Base-by-base conservation (phyloP, 2,888 invertebrate species). In the Onchidella celtica region DNA sequence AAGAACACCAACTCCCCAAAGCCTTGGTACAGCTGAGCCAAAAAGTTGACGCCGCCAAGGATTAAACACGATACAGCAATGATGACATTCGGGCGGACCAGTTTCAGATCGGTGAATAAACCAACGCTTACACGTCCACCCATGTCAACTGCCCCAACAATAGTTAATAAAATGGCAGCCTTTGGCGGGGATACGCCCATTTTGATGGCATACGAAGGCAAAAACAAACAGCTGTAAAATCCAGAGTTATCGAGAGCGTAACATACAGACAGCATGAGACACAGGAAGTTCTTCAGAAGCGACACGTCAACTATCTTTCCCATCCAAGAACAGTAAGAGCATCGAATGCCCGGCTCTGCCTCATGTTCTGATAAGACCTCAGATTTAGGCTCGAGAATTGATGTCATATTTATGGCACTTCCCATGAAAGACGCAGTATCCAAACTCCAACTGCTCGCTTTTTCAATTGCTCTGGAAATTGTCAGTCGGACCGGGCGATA, bases 21-120 rank as follows among this genome's bases (percentile, higher is more conserved):
- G 1, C 2, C 27, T 14, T 32, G 14, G 24, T 55, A 77, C 3
- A 77, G 57, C 24, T 14, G 32, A 17, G 57, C 24, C 55, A 77
- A 77, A 38, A 55, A 55, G 21, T 47, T 68, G 36, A 77, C 57
- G 4, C 40, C 66, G 6, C 77, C 77, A 0, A 77, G n/a, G 4
- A 2, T 32, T 2, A 47, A n/a, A 11, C 17, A 34, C 1, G 55
- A 11, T 1, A 0, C 34, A 11, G 66, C 77, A 21, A 77, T 68
- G 32, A 77, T 47, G 14, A 34, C 9, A 36, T 68, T 38, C 1
- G 68, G 66, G 21, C 63, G 61, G 17, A 77, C 0, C 21, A 77
- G 11, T 36, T 77, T 66, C 32, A 77, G 57, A 77, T 77, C 77
- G 24, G 24, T 68, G 2, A 77, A 66, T 57, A 77, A 55, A 24